Percentiles rank a stretch among this genome's conserved stretches.
Evolutionary conservation across 2,888 invertebrate genomes (phyloP).

Genomic region (Ophion costatus): DNA sequence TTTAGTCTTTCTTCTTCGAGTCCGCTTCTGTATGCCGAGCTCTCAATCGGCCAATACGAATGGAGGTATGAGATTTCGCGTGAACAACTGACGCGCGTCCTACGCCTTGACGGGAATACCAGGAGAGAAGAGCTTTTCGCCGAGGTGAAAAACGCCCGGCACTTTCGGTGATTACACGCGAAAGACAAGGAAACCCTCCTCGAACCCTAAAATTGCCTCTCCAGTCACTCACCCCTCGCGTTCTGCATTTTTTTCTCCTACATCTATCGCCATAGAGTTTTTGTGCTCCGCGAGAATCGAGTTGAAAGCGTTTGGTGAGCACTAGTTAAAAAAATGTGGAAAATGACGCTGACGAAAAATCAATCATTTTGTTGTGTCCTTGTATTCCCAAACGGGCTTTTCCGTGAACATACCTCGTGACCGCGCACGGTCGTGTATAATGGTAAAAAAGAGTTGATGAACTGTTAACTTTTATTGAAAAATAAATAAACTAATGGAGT

Average conservation of each 20-base stretch:
- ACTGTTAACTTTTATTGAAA: background rate
- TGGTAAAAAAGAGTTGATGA: too few relatives aligned
- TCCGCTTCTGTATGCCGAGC: constrained; percentile 21
- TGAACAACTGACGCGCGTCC: constrained; percentile 30
- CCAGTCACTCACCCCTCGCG: constrained; percentile 68
- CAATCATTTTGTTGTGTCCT: background rate
- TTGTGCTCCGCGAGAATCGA: background rate
- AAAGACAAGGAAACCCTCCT: constrained; percentile 56
- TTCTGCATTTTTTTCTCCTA: background rate
- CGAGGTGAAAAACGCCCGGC: constrained; percentile 45
- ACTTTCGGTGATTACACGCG: constrained; percentile 71
- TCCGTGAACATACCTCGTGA: too few relatives aligned
- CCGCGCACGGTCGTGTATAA: too few relatives aligned
- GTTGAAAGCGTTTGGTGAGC: background rate
- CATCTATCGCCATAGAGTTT: background rate
- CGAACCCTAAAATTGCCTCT: constrained; percentile 69
- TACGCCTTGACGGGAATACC: constrained; percentile 15
- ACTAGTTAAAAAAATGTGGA: background rate
- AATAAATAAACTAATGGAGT: background rate
- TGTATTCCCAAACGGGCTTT: background rate
- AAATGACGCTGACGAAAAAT: background rate
- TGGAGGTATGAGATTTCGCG: constrained; percentile 23
- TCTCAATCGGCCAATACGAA: constrained; percentile 3
- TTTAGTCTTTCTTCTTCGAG: constrained; percentile 16
- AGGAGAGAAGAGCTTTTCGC: constrained; percentile 35